Evolutionary conservation across 2,797 vertebrate species (phyloP).

Genomic region (Semaprochilodus insignis): DNA sequence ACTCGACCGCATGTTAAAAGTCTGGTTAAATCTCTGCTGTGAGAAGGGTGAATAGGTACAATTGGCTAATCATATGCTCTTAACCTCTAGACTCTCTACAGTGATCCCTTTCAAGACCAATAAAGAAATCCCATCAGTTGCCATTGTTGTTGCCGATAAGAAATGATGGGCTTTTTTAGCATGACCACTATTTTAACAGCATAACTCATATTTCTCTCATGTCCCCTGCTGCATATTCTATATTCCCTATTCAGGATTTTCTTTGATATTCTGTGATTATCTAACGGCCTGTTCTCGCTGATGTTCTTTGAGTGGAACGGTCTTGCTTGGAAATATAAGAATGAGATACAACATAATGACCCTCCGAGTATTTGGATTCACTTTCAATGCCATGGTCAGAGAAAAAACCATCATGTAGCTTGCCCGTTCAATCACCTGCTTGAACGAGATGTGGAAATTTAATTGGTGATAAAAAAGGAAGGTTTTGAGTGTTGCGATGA

Average conservation of each 20-base stretch:
- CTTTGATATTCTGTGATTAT: not conserved
- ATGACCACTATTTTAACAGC: slow-evolving; percentile 36
- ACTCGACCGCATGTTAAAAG: slow-evolving; percentile 51
- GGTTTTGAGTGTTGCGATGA: not conserved
- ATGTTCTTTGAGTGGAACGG: not conserved
- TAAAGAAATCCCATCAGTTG: slow-evolving; percentile 42
- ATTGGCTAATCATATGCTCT: slow-evolving; percentile 54
- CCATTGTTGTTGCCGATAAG: slow-evolving; percentile 31
- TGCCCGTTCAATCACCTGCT: too few relatives aligned
- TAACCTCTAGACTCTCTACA: slow-evolving; percentile 45
- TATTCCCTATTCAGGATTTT: slow-evolving; percentile 17
- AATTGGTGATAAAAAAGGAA: not conserved
- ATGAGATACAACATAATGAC: not conserved
- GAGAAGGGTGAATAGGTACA: slow-evolving; percentile 48
- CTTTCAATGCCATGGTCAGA: not conserved
- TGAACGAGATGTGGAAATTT: not conserved
- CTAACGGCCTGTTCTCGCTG: slow-evolving; percentile 4
- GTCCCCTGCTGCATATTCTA: slow-evolving; percentile 2
- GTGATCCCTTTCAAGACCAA: slow-evolving; percentile 40
- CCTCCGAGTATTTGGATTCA: not conserved
- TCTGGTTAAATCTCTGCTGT: slow-evolving; percentile 45
- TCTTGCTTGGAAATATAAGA: not conserved
- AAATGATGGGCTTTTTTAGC: slow-evolving; percentile 11
- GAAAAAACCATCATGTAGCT: not conserved
- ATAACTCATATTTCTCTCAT: slow-evolving; percentile 6